These are phyloP conservation scores for Tinea pellionella DNA, from an alignment of 2,888 invertebrate species.

Conservation along the genomic window DNA sequence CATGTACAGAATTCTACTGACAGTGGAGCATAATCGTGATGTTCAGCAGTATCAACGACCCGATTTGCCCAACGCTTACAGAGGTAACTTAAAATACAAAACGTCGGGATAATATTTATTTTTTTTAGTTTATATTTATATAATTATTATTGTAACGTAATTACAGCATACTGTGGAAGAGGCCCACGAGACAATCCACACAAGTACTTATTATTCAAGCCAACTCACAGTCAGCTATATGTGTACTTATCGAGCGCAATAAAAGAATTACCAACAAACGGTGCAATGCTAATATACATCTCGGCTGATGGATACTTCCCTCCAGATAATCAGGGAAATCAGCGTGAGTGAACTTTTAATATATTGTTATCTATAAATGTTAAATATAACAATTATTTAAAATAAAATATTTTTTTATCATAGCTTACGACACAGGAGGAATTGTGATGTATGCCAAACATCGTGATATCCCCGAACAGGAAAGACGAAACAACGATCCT, in stretches of 20 bases:
- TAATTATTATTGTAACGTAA: too few species aligned
- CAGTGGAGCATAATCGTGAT: conserved; percentile 82
- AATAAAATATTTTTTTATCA: background rate
- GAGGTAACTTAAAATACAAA: too few species aligned
- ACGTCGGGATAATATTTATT: too few species aligned
- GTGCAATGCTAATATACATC: conserved; percentile 90
- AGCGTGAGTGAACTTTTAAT: conserved; percentile 72
- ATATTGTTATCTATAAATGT: background rate
- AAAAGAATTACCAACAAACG: conserved; percentile 92
- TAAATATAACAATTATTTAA: background rate
- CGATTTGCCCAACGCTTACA: too few species aligned
- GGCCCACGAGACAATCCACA: conserved; percentile 79
- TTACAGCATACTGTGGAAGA: background rate
- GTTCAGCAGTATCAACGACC: conserved; percentile 31
- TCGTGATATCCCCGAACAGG: background rate
- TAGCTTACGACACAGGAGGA: background rate
- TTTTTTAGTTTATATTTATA: too few species aligned
- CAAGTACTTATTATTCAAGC: conserved; percentile 96
- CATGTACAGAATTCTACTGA: conserved; percentile 97
- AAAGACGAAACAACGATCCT: background rate
- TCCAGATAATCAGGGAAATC: conserved; percentile 69
- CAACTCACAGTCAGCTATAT: conserved; percentile 92
- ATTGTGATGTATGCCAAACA: background rate
- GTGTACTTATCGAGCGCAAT: conserved; percentile 93
- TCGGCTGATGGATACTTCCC: conserved; percentile 93